Evolutionary conservation across 2,888 invertebrate genomes (phyloP).

Genomic region (Chelonus formosanus): DNA sequence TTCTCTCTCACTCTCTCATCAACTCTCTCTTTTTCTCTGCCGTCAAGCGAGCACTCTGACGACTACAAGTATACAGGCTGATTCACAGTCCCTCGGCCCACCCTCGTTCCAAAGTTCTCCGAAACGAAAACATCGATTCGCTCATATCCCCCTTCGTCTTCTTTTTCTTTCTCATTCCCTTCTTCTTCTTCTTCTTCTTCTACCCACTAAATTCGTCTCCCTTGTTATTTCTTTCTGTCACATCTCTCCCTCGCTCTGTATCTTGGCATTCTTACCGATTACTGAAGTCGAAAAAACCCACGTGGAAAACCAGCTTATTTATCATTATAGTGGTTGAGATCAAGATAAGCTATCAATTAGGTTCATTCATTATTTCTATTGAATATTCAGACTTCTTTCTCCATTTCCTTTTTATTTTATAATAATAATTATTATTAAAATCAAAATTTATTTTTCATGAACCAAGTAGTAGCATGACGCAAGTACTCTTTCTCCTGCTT

Average conservation of each 20-base stretch:
- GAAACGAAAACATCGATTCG: slow-evolving; percentile 38
- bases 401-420: too few relatives aligned
- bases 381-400: not conserved
- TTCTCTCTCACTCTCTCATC: slow-evolving; percentile 40
- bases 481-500: too few relatives aligned
- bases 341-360: slow-evolving; percentile 1
- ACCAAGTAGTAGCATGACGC: too few relatives aligned
- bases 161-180: slow-evolving; percentile 24
- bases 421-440: too few relatives aligned
- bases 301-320: slow-evolving; percentile 17
- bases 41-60: slow-evolving; percentile 39
- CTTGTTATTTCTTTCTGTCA: slow-evolving; percentile 19
- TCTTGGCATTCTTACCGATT: slow-evolving; percentile 30
- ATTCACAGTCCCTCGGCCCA: slow-evolving; percentile 51
- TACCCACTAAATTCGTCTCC: slow-evolving; percentile 9
- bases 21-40: slow-evolving; percentile 32
- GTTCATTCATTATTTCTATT: slow-evolving; percentile 4
- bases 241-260: slow-evolving; percentile 9
- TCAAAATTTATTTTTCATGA: too few relatives aligned
- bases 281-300: slow-evolving; percentile 9
- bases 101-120: slow-evolving; percentile 38
- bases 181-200: slow-evolving; percentile 16
- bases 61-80: slow-evolving; percentile 47
- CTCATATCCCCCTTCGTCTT: slow-evolving; percentile 26
- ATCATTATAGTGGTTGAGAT: slow-evolving; percentile 15